Base-by-base conservation (phyloP, 2,797 vertebrate species). In the Potorous gilbertii region DNA sequence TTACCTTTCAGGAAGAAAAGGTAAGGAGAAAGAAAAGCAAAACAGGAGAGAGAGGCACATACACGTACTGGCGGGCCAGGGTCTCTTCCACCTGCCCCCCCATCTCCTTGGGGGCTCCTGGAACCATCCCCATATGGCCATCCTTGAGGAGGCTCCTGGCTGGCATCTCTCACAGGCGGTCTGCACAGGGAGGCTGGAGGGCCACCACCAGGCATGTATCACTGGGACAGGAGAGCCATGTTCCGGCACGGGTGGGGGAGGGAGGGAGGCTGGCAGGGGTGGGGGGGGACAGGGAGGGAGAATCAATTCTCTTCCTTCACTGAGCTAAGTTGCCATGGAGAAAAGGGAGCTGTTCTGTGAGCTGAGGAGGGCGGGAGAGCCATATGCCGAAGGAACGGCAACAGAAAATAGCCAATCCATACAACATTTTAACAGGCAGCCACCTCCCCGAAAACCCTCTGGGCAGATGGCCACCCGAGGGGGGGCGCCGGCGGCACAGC, bases 251-350 rank as follows among this genome's bases (percentile, higher is more conserved):
- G 97, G 97, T 6, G 93, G 55, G 18, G 66, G 95, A 94, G 93
- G 56, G 92, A 96, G 96, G 95, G 97, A 97, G 94, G 94, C 95
- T 94, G 95, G 91, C 21, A 0, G 94, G 74, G 94, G 91, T 54
- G 92, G 97, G 95, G 96, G 97, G 96, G 95, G 91, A 95, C 95
- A 96, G 94, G 97, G 96, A 96, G 94, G 94, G 96, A 97, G 97
- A 98, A 97, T 87, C n/a, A 98, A 97, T 98, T 98, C 97, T 97
- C 94, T 97, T 98, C 98, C 98, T 98, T 98, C 96, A 96, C 98
- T 98, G 98, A 96, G 98, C 98, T 97, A 98, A 99, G 99, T 99
- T 99, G 99, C 99, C 99, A 99, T 99, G 99, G 99, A 99, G 99
- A 99, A 98, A 98, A 98, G 98, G 99, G 99, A 99, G 99, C 99